These are phyloP conservation scores for Mallotus villosus DNA, from an alignment of 2,797 vertebrate genomes.

Conservation along the genomic window DNA sequence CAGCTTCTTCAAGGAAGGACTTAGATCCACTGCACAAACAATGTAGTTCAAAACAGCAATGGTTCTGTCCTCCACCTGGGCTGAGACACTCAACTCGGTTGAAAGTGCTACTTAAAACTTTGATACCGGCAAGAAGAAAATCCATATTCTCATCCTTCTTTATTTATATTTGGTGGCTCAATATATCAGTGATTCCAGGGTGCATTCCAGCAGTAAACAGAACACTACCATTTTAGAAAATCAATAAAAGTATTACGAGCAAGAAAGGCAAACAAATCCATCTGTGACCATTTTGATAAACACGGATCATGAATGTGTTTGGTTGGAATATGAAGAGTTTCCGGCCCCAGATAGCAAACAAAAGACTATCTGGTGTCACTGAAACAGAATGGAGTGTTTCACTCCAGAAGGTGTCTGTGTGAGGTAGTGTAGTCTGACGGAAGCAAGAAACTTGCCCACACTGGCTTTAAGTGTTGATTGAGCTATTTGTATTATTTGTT, in stretches of 20 bases:
- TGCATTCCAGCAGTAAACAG: conserved; percentile 17
- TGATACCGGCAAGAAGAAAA: background rate
- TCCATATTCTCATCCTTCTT: background rate
- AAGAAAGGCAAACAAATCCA: conserved; percentile 32
- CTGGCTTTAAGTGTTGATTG: background rate
- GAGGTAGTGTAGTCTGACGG: background rate
- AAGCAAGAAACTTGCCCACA: background rate
- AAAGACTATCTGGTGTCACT: background rate
- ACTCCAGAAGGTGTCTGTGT: background rate
- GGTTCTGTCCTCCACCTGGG: background rate
- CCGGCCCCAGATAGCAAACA: conserved; percentile 22
- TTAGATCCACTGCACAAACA: too few species aligned
- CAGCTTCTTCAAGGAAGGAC: too few species aligned
- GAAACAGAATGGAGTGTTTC: background rate
- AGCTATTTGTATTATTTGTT: background rate
- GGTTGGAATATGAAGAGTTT: conserved; percentile 32
- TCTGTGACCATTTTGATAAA: conserved; percentile 40
- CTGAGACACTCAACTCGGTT: background rate
- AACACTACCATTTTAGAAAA: conserved; percentile 25
- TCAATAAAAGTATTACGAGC: conserved; percentile 27
- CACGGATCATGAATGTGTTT: conserved; percentile 8
- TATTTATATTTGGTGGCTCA: conserved; percentile 6
- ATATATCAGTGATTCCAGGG: conserved; percentile 8
- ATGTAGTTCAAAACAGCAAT: background rate
- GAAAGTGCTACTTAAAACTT: background rate